Conservation (phyloP, 1,140 invertebrate genomes). For the Scaptomyza hsui region DNA sequence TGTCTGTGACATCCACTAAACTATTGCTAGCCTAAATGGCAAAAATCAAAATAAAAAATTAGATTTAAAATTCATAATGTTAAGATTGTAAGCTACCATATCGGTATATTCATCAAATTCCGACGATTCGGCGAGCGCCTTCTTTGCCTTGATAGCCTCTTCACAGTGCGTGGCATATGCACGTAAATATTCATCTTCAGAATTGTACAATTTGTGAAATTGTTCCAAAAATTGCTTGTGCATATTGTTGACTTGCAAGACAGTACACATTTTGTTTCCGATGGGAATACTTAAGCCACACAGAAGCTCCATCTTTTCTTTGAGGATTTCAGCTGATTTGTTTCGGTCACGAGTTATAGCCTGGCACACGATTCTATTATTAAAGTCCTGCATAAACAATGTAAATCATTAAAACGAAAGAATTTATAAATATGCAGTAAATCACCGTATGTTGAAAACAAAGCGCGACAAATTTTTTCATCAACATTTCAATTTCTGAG, state of each 20-base stretch:
- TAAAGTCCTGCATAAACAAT: not conserved
- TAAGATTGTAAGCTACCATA: constrained; percentile 12
- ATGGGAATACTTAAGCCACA: not conserved
- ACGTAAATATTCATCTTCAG: not conserved
- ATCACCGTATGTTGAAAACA: constrained; percentile 9
- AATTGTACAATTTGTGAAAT: constrained; percentile 1
- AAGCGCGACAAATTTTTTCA: not conserved
- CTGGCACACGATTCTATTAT: not conserved
- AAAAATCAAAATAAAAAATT: not conserved
- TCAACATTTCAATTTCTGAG: not conserved
- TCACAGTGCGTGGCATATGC: constrained; percentile 26
- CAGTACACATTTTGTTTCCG: not conserved
- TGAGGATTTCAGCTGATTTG: not conserved
- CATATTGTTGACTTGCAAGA: not conserved
- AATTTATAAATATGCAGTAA: not conserved
- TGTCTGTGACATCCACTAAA: not conserved
- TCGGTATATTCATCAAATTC: constrained; percentile 28
- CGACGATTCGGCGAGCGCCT: not conserved
- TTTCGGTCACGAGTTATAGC: not conserved
- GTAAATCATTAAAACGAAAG: not conserved
- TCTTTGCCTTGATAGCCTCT: not conserved
- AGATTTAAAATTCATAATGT: not conserved
- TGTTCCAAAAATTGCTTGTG: constrained; percentile 14
- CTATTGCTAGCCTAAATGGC: too few relatives aligned
- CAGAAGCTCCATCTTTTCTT: constrained; percentile 16